A percentile compares a stretch with the other conserved stretches of the same genome.
These are phyloP conservation scores for Cydia splendana DNA, from an alignment of 1,140 invertebrate species.

Conservation along the genomic window DNA sequence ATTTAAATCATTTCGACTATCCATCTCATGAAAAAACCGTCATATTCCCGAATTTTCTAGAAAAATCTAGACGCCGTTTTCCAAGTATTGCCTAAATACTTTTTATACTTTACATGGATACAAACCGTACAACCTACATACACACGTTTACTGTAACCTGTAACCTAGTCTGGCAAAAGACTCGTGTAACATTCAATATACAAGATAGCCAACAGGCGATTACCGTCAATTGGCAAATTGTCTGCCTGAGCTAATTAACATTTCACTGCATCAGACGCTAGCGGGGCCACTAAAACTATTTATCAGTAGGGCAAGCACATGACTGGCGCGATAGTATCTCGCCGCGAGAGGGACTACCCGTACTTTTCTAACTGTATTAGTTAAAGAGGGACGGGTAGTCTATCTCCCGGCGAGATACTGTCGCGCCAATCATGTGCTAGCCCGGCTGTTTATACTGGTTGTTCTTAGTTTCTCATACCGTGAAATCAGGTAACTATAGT, in stretches of 20 bases:
- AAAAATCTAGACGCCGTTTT: too few relatives aligned
- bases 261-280: constrained; percentile 43
- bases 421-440: too few relatives aligned
- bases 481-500: too few relatives aligned
- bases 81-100: not conserved
- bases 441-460: not conserved
- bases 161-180: not conserved
- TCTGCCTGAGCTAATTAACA: constrained; percentile 60
- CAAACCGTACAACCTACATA: not conserved
- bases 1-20: too few relatives aligned
- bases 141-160: not conserved
- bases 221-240: constrained; percentile 60
- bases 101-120: not conserved
- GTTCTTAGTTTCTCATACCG: not conserved
- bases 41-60: too few relatives aligned
- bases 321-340: too few relatives aligned
- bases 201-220: constrained; percentile 23
- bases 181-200: constrained; percentile 23
- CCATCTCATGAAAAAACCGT: too few relatives aligned
- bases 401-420: too few relatives aligned
- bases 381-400: too few relatives aligned
- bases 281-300: constrained; percentile 40
- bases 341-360: too few relatives aligned
- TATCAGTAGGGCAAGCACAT: too few relatives aligned
- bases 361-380: too few relatives aligned